phyloP scores from a whole-genome alignment of 2,888 invertebrate species.

The Periphyllus acericola region DNA sequence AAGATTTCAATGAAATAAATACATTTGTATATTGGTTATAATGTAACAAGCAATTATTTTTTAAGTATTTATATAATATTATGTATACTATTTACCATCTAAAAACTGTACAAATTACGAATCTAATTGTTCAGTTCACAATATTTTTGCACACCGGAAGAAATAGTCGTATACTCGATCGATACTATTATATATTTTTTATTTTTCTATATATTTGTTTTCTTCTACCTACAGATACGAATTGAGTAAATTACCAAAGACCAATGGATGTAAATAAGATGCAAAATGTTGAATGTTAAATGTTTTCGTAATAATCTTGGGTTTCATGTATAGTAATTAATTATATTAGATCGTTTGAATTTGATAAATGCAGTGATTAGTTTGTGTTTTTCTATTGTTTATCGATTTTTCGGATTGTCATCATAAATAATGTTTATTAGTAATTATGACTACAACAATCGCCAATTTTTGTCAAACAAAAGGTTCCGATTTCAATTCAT shows the following conservation, averaged over 20 bases:
- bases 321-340: neutral
- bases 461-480: slow-evolving; percentile 19
- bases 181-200: neutral
- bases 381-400: neutral
- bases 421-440: slow-evolving; percentile 22
- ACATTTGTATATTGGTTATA: too few species aligned
- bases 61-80: too few species aligned
- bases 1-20: too few species aligned
- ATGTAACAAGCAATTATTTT: too few species aligned
- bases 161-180: too few species aligned
- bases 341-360: neutral
- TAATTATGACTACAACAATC: neutral
- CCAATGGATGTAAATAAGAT: neutral
- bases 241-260: neutral
- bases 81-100: too few species aligned
- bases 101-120: too few species aligned
- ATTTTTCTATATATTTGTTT: neutral
- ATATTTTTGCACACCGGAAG: too few species aligned
- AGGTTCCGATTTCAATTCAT: neutral
- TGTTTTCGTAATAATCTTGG: neutral
- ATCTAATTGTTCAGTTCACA: too few species aligned
- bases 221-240: neutral
- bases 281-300: neutral
- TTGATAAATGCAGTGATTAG: neutral
- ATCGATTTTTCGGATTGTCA: slow-evolving; percentile 5